These are phyloP conservation scores for Parus major DNA, from an alignment of 2,113 vertebrate species.

Conservation along the genomic window DNA sequence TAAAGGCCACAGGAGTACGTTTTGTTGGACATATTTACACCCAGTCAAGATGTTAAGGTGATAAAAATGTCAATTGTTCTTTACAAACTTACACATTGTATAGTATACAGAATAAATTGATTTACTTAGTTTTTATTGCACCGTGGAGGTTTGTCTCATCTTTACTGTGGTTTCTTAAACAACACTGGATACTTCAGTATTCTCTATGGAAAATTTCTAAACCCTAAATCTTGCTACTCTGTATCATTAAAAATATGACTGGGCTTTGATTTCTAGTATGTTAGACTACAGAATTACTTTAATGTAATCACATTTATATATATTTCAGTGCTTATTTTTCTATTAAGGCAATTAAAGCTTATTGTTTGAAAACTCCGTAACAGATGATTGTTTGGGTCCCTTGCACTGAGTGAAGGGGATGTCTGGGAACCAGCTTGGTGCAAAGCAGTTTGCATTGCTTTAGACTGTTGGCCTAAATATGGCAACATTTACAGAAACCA, in stretches of 20 bases:
- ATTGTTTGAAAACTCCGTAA: conserved; percentile 68
- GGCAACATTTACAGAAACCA: background rate
- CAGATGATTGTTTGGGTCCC: conserved; percentile 59
- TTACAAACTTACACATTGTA: conserved; percentile 74
- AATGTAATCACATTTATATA: conserved; percentile 72
- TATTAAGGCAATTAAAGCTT: conserved; percentile 73
- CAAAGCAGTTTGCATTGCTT: background rate
- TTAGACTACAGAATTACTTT: conserved; percentile 63
- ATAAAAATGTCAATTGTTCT: conserved; percentile 71
- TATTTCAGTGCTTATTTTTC: conserved; percentile 72
- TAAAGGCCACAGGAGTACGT: conserved; percentile 64
- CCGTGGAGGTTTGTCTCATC: conserved; percentile 69
- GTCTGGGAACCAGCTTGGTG: background rate
- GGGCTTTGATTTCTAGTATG: conserved; percentile 62
- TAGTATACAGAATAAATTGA: conserved; percentile 80
- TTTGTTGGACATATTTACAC: conserved; percentile 70
- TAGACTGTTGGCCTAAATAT: background rate
- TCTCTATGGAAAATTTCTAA: conserved; percentile 29
- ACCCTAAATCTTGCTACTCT: conserved; percentile 33
- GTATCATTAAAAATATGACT: conserved; percentile 38
- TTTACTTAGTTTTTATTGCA: conserved; percentile 76
- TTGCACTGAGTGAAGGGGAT: conserved; percentile 21
- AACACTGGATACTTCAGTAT: conserved; percentile 13
- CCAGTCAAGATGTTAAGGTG: conserved; percentile 68
- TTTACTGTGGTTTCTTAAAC: conserved; percentile 54